Percentiles rank a stretch among this genome's conserved stretches.
phyloP scores from a whole-genome alignment of 2,113 vertebrate genomes.

The Antechinus stuartii region DNA sequence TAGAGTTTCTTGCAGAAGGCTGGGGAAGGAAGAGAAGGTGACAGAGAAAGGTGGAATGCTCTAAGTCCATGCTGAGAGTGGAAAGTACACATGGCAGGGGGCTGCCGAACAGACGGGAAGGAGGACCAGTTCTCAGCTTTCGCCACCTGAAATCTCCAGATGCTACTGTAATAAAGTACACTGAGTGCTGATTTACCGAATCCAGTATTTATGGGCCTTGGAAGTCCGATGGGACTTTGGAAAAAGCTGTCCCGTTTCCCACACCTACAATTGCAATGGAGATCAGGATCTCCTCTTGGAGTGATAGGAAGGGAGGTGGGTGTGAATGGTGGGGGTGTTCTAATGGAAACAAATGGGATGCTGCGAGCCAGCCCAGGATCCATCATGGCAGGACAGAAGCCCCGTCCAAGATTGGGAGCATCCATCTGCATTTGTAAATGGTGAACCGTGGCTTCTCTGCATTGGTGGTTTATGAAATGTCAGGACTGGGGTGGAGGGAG shows the following conservation, averaged over 20 bases:
- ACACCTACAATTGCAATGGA: not conserved
- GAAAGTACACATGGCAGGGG: too few relatives aligned
- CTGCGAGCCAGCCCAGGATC: not conserved
- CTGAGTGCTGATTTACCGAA: conserved; percentile 27
- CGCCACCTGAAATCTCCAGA: rapidly evolving
- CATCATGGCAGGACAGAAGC: not conserved
- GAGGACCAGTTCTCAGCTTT: not conserved
- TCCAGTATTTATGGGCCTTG: conserved; percentile 15
- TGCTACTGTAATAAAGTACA: conserved; percentile 20
- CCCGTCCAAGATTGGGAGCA: not conserved
- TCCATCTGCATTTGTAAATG: not conserved
- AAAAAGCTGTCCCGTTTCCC: not conserved
- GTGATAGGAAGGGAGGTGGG: not conserved
- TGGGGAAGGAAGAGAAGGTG: not conserved
- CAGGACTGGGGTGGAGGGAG: not conserved
- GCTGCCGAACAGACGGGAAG: rapidly evolving
- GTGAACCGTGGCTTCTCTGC: conserved; percentile 53
- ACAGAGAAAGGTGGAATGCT: not conserved
- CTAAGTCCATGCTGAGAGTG: not conserved
- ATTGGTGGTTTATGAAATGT: not conserved
- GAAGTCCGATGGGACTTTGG: too few relatives aligned
- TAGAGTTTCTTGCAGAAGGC: not conserved
- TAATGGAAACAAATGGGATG: not conserved
- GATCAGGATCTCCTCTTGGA: rapidly evolving
- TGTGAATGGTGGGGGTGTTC: not conserved